phyloP scores from a whole-genome alignment of 2,797 vertebrate species.

The Aythya fuligula region DNA sequence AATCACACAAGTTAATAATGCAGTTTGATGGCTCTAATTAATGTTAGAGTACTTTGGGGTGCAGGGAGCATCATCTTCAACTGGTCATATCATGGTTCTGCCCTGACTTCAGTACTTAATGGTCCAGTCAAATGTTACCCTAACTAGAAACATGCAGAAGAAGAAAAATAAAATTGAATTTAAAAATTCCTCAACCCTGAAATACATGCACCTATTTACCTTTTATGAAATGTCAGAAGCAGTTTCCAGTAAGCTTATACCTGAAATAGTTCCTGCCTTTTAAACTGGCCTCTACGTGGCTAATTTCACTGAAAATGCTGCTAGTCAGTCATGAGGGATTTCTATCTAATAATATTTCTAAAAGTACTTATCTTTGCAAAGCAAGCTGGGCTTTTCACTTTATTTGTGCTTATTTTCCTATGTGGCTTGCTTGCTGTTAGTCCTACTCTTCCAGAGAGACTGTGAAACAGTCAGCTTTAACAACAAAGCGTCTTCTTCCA shows the following conservation, averaged over 20 bases:
- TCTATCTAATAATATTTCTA: background rate
- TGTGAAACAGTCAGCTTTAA: background rate
- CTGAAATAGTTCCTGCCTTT: background rate
- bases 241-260: background rate
- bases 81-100: background rate
- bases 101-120: background rate
- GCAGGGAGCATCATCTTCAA: background rate
- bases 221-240: background rate
- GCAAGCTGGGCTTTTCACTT: background rate
- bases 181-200: background rate
- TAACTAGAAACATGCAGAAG: background rate
- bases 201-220: background rate
- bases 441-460: background rate
- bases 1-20: background rate
- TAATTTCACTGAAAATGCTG: background rate
- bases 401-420: background rate
- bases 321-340: background rate
- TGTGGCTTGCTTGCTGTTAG: background rate
- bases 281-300: accelerated
- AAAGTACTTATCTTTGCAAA: background rate
- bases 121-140: background rate
- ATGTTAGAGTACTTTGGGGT: background rate
- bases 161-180: background rate
- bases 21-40: background rate
- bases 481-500: background rate